These are phyloP conservation scores for Adineta ricciae DNA, from an alignment of 2,888 invertebrate genomes.

Conservation along the genomic window DNA sequence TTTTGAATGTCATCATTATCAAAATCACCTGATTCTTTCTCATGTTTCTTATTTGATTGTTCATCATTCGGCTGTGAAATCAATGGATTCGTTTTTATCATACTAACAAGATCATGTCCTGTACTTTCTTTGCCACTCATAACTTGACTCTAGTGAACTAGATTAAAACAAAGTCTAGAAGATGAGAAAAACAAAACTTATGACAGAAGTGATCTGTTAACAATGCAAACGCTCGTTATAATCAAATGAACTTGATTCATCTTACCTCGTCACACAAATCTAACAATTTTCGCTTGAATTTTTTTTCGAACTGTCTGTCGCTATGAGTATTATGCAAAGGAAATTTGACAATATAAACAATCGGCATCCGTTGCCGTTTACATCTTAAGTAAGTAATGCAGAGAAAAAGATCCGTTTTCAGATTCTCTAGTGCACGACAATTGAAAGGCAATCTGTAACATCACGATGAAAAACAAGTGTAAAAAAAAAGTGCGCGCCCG, in stretches of 20 bases:
- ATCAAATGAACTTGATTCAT: no score
- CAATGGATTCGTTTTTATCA: not conserved
- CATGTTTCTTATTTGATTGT: not conserved
- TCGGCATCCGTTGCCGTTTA: not conserved
- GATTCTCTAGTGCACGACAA: not conserved
- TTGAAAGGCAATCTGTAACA: not conserved
- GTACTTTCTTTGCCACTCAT: not conserved
- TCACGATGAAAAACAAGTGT: not conserved
- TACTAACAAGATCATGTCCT: not conserved
- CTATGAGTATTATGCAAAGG: no score
- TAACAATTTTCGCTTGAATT: not conserved
- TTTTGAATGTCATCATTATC: not conserved
- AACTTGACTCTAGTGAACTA: not conserved
- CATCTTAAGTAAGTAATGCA: no score
- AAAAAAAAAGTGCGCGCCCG: not conserved
- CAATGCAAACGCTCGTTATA: no score
- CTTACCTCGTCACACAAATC: not conserved
- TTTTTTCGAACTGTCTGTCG: no score
- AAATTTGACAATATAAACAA: not conserved
- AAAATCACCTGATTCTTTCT: not conserved
- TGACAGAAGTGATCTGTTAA: not conserved
- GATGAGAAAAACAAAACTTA: not conserved
- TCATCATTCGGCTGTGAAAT: not conserved
- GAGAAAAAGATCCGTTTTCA: not conserved
- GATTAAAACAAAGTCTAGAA: not conserved